A percentile compares a stretch with the other conserved stretches of the same genome.
Conservation (phyloP, 2,113 vertebrate species). For the Takifugu bimaculatus region DNA sequence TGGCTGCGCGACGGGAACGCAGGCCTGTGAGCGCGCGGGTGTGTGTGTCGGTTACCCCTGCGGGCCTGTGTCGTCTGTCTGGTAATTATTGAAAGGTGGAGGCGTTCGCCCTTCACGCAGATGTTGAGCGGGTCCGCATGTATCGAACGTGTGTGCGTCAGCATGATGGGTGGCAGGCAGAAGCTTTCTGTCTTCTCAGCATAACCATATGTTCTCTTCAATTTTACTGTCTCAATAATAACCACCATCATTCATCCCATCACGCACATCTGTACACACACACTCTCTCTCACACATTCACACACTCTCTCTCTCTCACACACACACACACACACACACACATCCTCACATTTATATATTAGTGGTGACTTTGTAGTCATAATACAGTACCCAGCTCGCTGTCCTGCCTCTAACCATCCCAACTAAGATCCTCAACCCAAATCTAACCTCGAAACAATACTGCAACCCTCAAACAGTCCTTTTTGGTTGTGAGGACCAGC, state of each 20-base stretch:
- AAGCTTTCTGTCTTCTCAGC: conserved; percentile 54
- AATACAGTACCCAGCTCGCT: no score
- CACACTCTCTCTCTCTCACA: conserved; percentile 3
- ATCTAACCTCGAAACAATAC: no score
- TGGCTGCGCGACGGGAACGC: conserved; percentile 27
- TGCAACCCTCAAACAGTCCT: no score
- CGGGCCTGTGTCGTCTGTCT: conserved; percentile 35
- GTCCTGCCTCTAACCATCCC: no score
- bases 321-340: no score
- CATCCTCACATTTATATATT: no score
- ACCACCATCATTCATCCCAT: conserved; percentile 61
- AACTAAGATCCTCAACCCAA: no score
- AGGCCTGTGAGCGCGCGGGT: conserved; percentile 7
- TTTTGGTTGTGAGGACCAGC: no score
- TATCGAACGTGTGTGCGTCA: conserved; percentile 1
- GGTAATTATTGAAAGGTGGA: conserved; percentile 29
- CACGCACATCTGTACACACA: conserved; percentile 4
- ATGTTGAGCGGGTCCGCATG: not conserved
- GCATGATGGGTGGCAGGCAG: conserved; percentile 46
- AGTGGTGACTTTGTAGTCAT: no score
- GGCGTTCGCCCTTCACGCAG: conserved; percentile 60
- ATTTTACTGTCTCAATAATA: conserved; percentile 69
- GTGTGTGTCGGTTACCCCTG: conserved; percentile 32
- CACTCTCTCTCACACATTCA: not conserved
- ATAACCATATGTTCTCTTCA: conserved; percentile 69